A percentile compares a stretch with the other conserved stretches of the same genome.
Evolutionary conservation across 2,797 vertebrate genomes (phyloP).

Genomic region (Yasuhikotakia modesta): DNA sequence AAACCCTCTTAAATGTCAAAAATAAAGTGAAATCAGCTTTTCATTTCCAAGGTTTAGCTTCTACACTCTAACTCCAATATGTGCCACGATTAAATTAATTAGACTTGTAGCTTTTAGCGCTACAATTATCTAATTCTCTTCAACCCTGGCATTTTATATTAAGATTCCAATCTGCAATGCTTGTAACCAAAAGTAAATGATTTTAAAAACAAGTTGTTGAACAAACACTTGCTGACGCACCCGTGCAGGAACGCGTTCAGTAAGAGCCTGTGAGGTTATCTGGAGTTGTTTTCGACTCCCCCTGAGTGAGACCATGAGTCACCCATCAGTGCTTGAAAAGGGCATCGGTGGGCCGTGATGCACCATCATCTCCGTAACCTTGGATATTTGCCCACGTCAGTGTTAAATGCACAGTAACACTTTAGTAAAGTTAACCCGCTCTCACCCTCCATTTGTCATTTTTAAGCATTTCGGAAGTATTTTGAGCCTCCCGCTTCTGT

Average conservation of each 20-base stretch:
- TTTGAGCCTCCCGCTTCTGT: background rate
- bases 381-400: constrained; percentile 50
- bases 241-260: background rate
- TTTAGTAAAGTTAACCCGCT: constrained; percentile 20
- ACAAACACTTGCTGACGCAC: background rate
- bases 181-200: too few relatives aligned
- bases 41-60: too few relatives aligned
- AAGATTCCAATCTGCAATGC: too few relatives aligned
- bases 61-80: too few relatives aligned
- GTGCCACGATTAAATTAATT: too few relatives aligned
- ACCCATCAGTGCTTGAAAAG: constrained; percentile 52
- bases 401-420: constrained; percentile 36
- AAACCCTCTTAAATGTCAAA: too few relatives aligned
- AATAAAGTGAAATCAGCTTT: too few relatives aligned
- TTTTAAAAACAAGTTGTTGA: too few relatives aligned
- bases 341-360: constrained; percentile 19
- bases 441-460: background rate
- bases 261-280: constrained; percentile 25
- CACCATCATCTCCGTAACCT: constrained; percentile 46
- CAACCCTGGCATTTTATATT: too few relatives aligned
- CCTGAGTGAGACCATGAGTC: constrained; percentile 50
- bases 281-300: constrained; percentile 38
- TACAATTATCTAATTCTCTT: too few relatives aligned
- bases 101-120: too few relatives aligned
- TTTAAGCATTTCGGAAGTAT: background rate